Base-by-base conservation (phyloP, 2,888 invertebrate genomes). In the Selenia dentaria region DNA sequence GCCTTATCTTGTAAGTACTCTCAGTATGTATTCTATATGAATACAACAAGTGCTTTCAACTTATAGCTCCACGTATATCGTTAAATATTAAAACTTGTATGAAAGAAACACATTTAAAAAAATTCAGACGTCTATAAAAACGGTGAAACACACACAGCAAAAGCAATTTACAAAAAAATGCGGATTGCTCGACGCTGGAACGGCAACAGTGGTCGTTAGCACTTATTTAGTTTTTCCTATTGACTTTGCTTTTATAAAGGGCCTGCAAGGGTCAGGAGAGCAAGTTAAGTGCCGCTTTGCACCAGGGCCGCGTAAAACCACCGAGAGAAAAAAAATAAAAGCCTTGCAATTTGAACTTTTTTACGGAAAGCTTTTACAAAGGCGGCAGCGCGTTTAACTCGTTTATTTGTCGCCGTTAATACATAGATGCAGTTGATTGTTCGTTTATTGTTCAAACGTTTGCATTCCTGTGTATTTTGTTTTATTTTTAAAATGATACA, bases 221-320 rank as follows among this genome's bases (percentile, higher is more conserved):
- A 68, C 57, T 64, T 69, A 68, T 70, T 70, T 69, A 62, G 60
- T 69, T 67, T 60, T 55, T 48, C 29, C 57, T 54, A 64, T 69
- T 70, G 67, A 69, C 61, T 70, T 58, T 59, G 60, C 60, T 63
- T 66, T 59, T 62, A 62, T 62, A 56, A 64, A 67, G 61, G 62
- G 61, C 52, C 51, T 57, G 54, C 59, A 58, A 64, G 66, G 74
- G 73, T 76, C 73, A 74, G 67, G 62, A 62, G 56, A 56, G 68
- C 63, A 59, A 68, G 75, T 65, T 76, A 78, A 82, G 80, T 77
- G 74, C 68, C 69, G 76, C 79, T 79, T 81, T 80, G 37, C 70
- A 74, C 66, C 67, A 62, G 63, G 61, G 55, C 64, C 63, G 70
- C 67, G 75, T 70, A 75, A 32, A 75, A 75, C 75, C 76, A 55